These are phyloP conservation scores for Drosophila pseudotalamancana DNA, from an alignment of 2,888 invertebrate genomes.

Conservation along the genomic window DNA sequence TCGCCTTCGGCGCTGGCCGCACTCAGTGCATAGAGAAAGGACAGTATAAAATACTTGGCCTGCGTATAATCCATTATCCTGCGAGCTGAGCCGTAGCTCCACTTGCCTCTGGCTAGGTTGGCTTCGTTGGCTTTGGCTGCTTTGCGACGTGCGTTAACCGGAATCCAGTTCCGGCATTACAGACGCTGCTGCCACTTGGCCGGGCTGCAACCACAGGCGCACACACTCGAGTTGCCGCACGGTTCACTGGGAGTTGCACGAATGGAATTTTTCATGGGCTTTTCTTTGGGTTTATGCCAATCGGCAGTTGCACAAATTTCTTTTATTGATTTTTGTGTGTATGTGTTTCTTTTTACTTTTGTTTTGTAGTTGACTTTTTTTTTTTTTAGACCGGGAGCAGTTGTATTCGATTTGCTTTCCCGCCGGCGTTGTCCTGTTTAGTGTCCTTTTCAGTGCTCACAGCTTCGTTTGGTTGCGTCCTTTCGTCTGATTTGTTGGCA, in stretches of 20 bases:
- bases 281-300: background rate
- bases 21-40: conserved; percentile 72
- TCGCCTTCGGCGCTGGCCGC: conserved; percentile 75
- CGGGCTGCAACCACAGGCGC: conserved; percentile 3
- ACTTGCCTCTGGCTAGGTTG: conserved; percentile 18
- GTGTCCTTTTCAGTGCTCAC: conserved; percentile 2
- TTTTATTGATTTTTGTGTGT: conserved; percentile 21
- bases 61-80: conserved; percentile 81
- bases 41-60: conserved; percentile 72
- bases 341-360: conserved; percentile 1
- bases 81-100: conserved; percentile 28
- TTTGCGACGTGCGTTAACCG: conserved; percentile 23
- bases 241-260: conserved; percentile 2
- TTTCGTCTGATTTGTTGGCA: conserved; percentile 27
- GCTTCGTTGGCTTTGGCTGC: conserved; percentile 6
- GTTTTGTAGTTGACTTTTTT: background rate
- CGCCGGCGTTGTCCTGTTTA: conserved; percentile 26
- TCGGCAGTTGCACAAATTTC: conserved; percentile 9
- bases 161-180: conserved; percentile 39
- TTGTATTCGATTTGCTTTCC: conserved; percentile 46
- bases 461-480: conserved; percentile 19
- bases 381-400: conserved; percentile 12
- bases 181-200: conserved; percentile 14
- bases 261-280: conserved; percentile 41
- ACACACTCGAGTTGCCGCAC: conserved; percentile 4